Evolutionary conservation across 2,888 invertebrate species (phyloP).

Genomic region (Antheraea assamensis): DNA sequence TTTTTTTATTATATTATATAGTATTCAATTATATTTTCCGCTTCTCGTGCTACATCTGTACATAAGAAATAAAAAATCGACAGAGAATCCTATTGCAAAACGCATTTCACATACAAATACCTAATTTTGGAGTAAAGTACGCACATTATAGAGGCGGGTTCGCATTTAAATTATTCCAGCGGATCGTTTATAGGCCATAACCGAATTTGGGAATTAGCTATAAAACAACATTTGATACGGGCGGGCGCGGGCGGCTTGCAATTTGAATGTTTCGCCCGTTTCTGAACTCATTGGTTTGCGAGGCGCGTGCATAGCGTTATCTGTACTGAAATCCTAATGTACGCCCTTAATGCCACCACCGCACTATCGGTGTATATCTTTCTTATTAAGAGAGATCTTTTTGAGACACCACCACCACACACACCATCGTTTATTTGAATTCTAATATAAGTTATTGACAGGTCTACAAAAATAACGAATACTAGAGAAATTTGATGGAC

Average conservation of each 20-base stretch:
- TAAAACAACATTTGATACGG: conserved; percentile 83
- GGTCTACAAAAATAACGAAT: neutral
- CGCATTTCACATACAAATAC: conserved; percentile 82
- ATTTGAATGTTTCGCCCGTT: conserved; percentile 80
- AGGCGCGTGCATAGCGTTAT: conserved; percentile 70
- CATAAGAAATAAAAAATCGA: conserved; percentile 69
- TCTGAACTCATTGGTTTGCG: conserved; percentile 75
- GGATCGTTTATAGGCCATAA: conserved; percentile 83
- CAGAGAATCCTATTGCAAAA: conserved; percentile 76
- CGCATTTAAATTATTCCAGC: conserved; percentile 82
- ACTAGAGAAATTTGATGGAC: neutral
- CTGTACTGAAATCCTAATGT: conserved; percentile 43
- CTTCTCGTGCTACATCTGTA: conserved; percentile 32
- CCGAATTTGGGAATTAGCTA: conserved; percentile 83
- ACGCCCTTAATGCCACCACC: conserved; percentile 6
- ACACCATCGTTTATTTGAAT: neutral
- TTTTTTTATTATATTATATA: neutral
- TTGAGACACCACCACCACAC: neutral
- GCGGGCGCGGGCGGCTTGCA: conserved; percentile 79
- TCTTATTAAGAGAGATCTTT: neutral
- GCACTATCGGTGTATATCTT: conserved; percentile 3
- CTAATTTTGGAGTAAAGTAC: conserved; percentile 80
- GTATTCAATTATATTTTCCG: neutral
- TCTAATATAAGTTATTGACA: neutral
- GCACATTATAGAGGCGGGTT: conserved; percentile 80